Percentiles rank a stretch among this genome's conserved stretches.
Conservation (phyloP, 2,888 invertebrate genomes). For the Tinea semifulvella region DNA sequence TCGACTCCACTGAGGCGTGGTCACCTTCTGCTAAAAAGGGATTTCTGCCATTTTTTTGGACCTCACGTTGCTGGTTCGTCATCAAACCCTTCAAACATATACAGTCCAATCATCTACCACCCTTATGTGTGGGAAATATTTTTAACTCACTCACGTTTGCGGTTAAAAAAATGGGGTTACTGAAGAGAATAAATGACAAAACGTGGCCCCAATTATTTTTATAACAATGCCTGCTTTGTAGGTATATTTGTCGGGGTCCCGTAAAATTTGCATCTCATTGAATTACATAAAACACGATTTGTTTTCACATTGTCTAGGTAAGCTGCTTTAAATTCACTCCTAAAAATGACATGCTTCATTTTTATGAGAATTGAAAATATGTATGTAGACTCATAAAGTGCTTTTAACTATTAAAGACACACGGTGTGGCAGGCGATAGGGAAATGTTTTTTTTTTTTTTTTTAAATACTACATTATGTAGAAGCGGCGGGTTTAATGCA, state of each 20-base stretch:
- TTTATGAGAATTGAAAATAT: background rate
- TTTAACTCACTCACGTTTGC: background rate
- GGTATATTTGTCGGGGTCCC: constrained; percentile 25
- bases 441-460: too few species aligned
- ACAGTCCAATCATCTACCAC: background rate
- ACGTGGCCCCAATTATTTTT: constrained; percentile 53
- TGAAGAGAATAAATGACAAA: constrained; percentile 35
- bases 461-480: too few species aligned
- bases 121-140: background rate
- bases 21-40: too few species aligned
- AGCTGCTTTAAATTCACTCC: constrained; percentile 12
- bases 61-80: too few species aligned
- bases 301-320: constrained; percentile 28
- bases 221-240: constrained; percentile 49
- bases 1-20: too few species aligned
- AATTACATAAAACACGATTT: constrained; percentile 42
- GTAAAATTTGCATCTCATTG: constrained; percentile 53
- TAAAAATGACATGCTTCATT: constrained; percentile 3
- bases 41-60: too few species aligned
- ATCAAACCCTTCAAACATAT: too few species aligned
- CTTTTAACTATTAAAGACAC: too few species aligned
- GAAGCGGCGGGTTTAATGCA: too few species aligned
- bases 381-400: too few species aligned
- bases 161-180: constrained; percentile 9
- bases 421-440: too few species aligned